Evolutionary conservation across 1,140 invertebrate genomes (phyloP).

Genomic region (Paralvinella palmiformis): DNA sequence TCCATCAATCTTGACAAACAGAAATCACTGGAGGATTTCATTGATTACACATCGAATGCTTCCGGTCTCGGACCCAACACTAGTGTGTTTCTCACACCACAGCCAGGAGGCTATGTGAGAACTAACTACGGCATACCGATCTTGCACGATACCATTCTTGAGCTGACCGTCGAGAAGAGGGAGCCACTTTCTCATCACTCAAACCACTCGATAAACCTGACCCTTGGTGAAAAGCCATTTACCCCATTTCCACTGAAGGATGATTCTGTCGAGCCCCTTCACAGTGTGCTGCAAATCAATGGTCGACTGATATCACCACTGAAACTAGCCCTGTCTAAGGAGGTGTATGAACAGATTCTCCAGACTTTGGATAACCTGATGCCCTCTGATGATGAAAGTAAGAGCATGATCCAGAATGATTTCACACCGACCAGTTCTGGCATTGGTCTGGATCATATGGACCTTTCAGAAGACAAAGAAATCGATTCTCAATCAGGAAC

Average conservation of each 20-base stretch:
- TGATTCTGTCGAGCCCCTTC: not conserved
- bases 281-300: constrained; percentile 55
- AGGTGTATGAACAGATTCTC: constrained; percentile 82
- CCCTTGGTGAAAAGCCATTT: not conserved
- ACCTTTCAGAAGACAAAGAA: too few relatives aligned
- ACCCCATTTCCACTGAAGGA: not conserved
- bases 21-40: constrained; percentile 16
- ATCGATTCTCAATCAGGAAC: too few relatives aligned
- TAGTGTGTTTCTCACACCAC: constrained; percentile 2
- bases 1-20: constrained; percentile 61
- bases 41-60: constrained; percentile 36
- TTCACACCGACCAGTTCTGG: too few relatives aligned
- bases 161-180: constrained; percentile 53
- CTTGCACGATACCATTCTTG: constrained; percentile 74
- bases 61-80: constrained; percentile 2
- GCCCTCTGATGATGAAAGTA: constrained; percentile 11
- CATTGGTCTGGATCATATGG: too few relatives aligned
- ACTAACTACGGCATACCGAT: constrained; percentile 60
- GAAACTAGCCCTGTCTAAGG: constrained; percentile 74
- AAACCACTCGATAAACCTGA: not conserved
- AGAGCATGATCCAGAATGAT: too few relatives aligned
- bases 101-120: not conserved
- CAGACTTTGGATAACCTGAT: constrained; percentile 58
- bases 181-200: constrained; percentile 1
- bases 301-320: constrained; percentile 76